Conservation (phyloP, 2,888 invertebrate species). For the Drosophila longiperda region DNA sequence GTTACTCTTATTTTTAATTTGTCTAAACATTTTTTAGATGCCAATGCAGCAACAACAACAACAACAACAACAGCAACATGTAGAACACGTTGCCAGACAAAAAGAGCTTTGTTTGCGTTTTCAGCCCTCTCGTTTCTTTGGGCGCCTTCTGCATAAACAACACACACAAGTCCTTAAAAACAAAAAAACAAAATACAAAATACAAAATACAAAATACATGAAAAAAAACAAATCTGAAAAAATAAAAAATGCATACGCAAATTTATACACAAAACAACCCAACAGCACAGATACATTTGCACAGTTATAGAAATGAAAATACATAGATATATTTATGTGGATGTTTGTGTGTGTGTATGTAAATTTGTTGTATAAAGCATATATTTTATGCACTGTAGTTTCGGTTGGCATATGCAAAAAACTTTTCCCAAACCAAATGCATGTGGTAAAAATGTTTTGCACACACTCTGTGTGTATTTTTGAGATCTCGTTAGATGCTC, state of each 20-base stretch:
- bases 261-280: slow-evolving; percentile 65
- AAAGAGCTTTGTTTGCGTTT: slow-evolving; percentile 73
- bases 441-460: slow-evolving; percentile 48
- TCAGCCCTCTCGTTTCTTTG: slow-evolving; percentile 38
- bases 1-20: slow-evolving; percentile 76
- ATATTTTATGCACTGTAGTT: slow-evolving; percentile 78
- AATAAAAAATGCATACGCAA: slow-evolving; percentile 73
- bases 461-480: slow-evolving; percentile 10
- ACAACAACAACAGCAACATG: slow-evolving; percentile 34
- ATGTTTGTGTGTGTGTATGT: slow-evolving; percentile 44
- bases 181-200: slow-evolving; percentile 10
- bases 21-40: slow-evolving; percentile 73
- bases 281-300: slow-evolving; percentile 24
- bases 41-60: slow-evolving; percentile 35
- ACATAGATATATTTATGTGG: slow-evolving; percentile 22
- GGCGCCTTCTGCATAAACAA: slow-evolving; percentile 64
- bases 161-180: slow-evolving; percentile 39
- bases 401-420: slow-evolving; percentile 67
- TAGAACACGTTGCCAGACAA: slow-evolving; percentile 55
- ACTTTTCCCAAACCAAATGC: slow-evolving; percentile 48
- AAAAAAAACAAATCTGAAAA: slow-evolving; percentile 10
- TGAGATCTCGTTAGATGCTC: slow-evolving; percentile 35
- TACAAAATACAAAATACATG: slow-evolving; percentile 1
- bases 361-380: slow-evolving; percentile 70
- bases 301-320: slow-evolving; percentile 47